phyloP scores from a whole-genome alignment of 2,888 invertebrate genomes.

The Polia nebulosa region DNA sequence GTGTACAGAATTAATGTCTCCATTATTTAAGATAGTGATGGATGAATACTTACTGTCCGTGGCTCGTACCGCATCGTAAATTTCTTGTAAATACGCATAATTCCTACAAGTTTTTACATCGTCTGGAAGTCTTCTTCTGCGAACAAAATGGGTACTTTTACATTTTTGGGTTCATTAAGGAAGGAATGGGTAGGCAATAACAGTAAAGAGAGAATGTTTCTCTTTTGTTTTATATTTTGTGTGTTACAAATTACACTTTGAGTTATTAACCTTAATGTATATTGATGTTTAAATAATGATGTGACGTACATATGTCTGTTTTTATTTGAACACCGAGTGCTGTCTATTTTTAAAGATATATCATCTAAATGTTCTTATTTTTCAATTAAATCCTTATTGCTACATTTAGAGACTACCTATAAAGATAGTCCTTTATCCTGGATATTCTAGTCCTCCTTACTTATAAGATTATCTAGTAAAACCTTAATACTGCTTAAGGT shows the following conservation, averaged over 20 bases:
- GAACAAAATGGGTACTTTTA: slow-evolving; percentile 49
- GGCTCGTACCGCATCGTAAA: slow-evolving; percentile 92
- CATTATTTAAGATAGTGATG: slow-evolving; percentile 56
- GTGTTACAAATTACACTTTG: slow-evolving; percentile 17
- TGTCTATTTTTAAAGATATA: background rate
- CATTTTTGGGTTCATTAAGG: slow-evolving; percentile 47
- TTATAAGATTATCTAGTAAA: slow-evolving; percentile 1
- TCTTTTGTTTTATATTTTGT: slow-evolving; percentile 33
- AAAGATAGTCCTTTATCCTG: background rate
- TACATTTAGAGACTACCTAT: slow-evolving; percentile 10
- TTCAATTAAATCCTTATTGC: background rate
- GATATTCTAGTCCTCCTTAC: background rate
- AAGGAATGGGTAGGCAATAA: slow-evolving; percentile 38
- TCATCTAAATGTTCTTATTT: background rate
- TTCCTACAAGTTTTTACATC: slow-evolving; percentile 92
- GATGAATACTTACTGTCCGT: slow-evolving; percentile 91
- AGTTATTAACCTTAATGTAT: slow-evolving; percentile 12
- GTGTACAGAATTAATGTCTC: slow-evolving; percentile 42
- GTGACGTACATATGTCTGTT: background rate
- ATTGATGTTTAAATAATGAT: slow-evolving; percentile 12
- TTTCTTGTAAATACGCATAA: slow-evolving; percentile 94
- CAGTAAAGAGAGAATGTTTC: slow-evolving; percentile 46
- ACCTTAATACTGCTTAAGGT: background rate
- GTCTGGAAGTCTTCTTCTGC: slow-evolving; percentile 92
- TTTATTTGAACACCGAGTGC: background rate